A percentile compares a stretch with the other conserved stretches of the same genome.
phyloP scores from a whole-genome alignment of 2,113 vertebrate species.

The Azemiops feae region DNA sequence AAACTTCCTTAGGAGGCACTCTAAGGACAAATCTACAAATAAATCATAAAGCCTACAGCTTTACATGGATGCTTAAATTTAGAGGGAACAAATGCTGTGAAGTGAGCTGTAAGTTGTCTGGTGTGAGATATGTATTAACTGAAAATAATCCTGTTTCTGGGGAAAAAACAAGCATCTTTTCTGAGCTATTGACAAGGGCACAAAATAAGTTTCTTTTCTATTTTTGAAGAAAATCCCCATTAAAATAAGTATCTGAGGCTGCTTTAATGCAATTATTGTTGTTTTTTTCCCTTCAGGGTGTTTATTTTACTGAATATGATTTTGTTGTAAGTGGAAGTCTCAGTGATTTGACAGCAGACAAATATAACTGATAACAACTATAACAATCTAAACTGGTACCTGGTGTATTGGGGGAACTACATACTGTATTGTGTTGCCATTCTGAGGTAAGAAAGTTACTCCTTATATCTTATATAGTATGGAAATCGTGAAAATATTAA shows the following conservation, averaged over 20 bases:
- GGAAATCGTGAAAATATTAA: neutral
- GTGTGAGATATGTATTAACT: neutral
- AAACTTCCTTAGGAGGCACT: neutral
- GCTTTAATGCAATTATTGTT: neutral
- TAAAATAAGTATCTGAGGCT: neutral
- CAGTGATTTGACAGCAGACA: neutral
- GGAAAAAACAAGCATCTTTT: neutral
- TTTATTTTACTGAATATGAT: neutral
- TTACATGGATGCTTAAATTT: neutral
- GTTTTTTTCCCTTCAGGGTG: neutral
- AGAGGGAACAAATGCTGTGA: neutral
- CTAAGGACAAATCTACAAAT: neutral
- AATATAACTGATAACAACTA: neutral
- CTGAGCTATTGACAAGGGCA: neutral
- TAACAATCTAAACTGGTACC: neutral
- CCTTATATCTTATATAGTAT: neutral
- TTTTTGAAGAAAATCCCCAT: neutral
- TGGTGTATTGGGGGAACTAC: neutral
- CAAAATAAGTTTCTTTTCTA: neutral
- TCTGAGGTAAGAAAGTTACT: neutral
- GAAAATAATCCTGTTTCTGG: neutral
- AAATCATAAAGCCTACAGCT: neutral
- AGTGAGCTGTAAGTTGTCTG: neutral
- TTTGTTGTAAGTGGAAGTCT: neutral
- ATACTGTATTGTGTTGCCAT: neutral